Percentiles rank a stretch among this genome's conserved stretches.
Evolutionary conservation across 2,113 vertebrate species (phyloP).

Genomic region (Clarias magur): DNA sequence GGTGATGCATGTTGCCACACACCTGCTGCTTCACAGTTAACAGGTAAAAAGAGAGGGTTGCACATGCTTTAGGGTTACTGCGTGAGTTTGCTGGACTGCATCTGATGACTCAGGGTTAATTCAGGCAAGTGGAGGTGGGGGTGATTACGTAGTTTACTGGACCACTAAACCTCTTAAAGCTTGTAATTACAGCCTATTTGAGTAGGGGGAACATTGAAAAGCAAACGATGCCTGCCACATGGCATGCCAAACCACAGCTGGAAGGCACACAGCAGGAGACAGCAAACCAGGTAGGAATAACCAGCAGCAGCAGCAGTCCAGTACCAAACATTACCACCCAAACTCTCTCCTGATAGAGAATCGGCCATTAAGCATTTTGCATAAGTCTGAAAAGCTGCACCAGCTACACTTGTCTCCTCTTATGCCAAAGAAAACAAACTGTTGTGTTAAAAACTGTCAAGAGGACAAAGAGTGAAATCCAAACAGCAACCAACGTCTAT

Average conservation of each 20-base stretch:
- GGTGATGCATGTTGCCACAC: conserved; percentile 90
- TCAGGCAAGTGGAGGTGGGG: conserved; percentile 73
- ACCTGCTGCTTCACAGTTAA: conserved; percentile 90
- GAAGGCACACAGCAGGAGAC: conserved; percentile 69
- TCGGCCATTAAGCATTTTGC: conserved; percentile 44
- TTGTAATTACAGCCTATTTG: conserved; percentile 99
- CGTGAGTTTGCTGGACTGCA: conserved; percentile 91
- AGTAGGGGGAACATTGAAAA: conserved; percentile 98
- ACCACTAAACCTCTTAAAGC: conserved; percentile 99
- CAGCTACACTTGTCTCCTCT: neutral
- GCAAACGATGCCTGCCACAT: conserved; percentile 88
- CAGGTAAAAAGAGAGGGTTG: conserved; percentile 73
- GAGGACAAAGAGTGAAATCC: conserved; percentile 41
- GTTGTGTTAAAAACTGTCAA: conserved; percentile 48
- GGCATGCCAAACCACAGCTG: conserved; percentile 90
- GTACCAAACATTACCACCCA: conserved; percentile 22
- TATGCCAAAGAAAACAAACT: conserved; percentile 48
- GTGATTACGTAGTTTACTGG: conserved; percentile 99
- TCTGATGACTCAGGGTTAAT: conserved; percentile 99
- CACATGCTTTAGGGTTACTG: conserved; percentile 63
- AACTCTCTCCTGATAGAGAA: conserved; percentile 14
- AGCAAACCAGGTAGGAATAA: conserved; percentile 64
- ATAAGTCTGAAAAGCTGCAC: conserved; percentile 3
- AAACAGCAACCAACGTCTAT: conserved; percentile 47
- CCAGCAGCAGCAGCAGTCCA: conserved; percentile 45